Evolutionary conservation across 2,113 vertebrate species (phyloP), one percentile per base, ranked within the genome.

Genomic region (Todiramphus chloris): DNA sequence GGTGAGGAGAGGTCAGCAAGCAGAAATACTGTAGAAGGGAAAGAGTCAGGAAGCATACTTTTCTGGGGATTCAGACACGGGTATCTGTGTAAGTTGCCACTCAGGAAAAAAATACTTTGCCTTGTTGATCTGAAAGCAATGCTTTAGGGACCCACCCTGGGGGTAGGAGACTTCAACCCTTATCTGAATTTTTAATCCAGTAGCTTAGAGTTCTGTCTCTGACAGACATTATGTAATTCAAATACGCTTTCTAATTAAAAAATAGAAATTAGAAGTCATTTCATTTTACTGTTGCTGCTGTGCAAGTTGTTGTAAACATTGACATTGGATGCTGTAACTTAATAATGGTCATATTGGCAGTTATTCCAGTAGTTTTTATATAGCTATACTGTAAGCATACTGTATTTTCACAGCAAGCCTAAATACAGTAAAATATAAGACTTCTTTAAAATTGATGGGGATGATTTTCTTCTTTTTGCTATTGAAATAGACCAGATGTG

Each of bases 61-160:
- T 59, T 51, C 16, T 46, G 46, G 7, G 20, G 6, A 51, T 51
- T 9, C 12, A 15, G 24, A 35, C 1, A 7, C 19, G 2, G 3
- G 8, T 84, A 5, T 33, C 16, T 6, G 3, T 72, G 16, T 33
- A 63, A 90, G 10, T 62, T n/a, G 9, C 3, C 15, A 67, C 9
- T 4, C 13, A 39, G n/a, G 15, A 27, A 37, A 73, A 55, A 56
- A 68, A 7, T 16, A 30, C 9, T 56, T 77, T 24, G 2, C 15
- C n/a, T 73, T 59, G 10, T 7, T 85, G 28, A 60, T 18, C 39
- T 31, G 41, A 44, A 8, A 64, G 24, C 3, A 59, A 78, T n/a
- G 11, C 11, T 35, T 6, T 3, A 8, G 8, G 9, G 70, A 60
- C 1, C 1, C 6, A 14, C 60, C 33, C 5, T 60, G 4, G 3